Base-by-base conservation (phyloP, 2,888 invertebrate species). In the Meliscaeva auricollis region DNA sequence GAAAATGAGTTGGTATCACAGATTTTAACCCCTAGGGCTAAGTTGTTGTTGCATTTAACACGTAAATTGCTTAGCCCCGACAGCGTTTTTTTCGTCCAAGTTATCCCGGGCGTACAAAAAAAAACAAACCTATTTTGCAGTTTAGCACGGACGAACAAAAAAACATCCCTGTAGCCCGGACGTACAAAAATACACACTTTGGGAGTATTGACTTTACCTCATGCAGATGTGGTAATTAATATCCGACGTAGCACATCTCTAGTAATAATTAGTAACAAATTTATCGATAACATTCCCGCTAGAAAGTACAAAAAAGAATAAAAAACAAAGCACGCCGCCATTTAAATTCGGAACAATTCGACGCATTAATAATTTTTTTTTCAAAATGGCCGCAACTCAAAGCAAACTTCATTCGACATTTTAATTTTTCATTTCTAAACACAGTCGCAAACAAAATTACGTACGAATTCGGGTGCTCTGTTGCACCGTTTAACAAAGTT, bases 401-500 rank as follows among this genome's bases (percentile, higher is more conserved):
- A 76, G 76, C 80, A 79, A 84, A 85, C 75, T 85, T 80, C 79
- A 76, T 80, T 85, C 75, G 84, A 85, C 80, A 85, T 80, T 81
- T 85, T 85, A 81, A 85, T 77, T 80, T 85, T 85, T 81, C 41
- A 64, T 76, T 85, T 85, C 81, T 85, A 85, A 85, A 85, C 81
- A 85, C 73, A 85, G 85, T 85, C 76, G 81, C 85, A 85, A 85
- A 85, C 81, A 85, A 85, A 85, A 73, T 85, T 85, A 85, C 81
- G 73, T 85, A 81, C 81, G 81, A 85, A 77, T 77, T 77, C 69
- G 81, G 84, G 85, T 85, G 85, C 85, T 85, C 76, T 76, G 81
- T 81, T 80, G 85, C 85, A 85, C 85, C 81, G 81, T 73, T 85
- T 56, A 73, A 38, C 69, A 66, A 82, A 75, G 64, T 77, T 77